A percentile compares a stretch with the other conserved stretches of the same genome.
These are phyloP conservation scores for Collichthys lucidus DNA, from an alignment of 2,113 vertebrate genomes.

Conservation along the genomic window DNA sequence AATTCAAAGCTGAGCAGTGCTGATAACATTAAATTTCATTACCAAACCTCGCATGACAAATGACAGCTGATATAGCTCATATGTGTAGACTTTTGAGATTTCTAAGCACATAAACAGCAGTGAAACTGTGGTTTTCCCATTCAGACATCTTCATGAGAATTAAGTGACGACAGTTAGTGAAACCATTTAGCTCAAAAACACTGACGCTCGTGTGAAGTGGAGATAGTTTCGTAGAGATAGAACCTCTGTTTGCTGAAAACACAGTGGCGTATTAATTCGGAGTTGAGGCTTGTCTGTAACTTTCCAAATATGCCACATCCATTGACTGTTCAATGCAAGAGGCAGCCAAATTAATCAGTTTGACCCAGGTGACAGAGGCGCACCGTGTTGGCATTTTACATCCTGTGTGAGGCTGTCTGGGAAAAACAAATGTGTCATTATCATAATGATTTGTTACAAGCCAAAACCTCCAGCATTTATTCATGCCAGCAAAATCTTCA, in stretches of 20 bases:
- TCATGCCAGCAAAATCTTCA: not conserved
- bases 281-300: not conserved
- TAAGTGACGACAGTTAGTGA: not conserved
- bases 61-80: slow-evolving; percentile 2
- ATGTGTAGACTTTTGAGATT: not conserved
- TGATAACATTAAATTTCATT: not conserved
- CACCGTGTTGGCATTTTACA: not conserved
- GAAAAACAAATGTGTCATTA: not conserved
- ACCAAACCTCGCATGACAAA: not conserved
- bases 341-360: slow-evolving; percentile 5
- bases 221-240: not conserved
- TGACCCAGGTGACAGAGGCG: slow-evolving; percentile 24
- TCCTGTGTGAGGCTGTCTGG: not conserved
- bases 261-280: not conserved
- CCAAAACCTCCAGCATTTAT: not conserved
- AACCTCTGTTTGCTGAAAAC: not conserved
- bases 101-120: not conserved
- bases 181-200: not conserved
- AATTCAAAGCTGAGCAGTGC: not conserved
- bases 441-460: not conserved
- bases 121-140: not conserved
- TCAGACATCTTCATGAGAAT: not conserved
- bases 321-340: not conserved
- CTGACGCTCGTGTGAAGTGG: not conserved
- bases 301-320: not conserved